Evolutionary conservation across 2,888 invertebrate genomes (phyloP).

Genomic region (Tetramorium bicarinatum): DNA sequence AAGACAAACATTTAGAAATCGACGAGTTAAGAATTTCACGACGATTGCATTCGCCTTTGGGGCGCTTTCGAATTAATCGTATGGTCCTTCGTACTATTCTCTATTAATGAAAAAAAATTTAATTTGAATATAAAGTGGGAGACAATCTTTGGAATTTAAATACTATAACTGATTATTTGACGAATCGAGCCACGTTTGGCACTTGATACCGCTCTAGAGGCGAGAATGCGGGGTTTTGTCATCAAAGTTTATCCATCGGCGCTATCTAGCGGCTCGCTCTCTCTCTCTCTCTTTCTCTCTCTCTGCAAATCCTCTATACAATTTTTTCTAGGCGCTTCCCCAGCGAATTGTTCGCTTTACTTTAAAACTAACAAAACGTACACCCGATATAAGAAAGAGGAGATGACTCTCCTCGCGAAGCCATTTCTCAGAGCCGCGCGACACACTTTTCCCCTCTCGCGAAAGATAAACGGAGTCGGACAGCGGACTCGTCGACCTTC

Average conservation of each 20-base stretch:
- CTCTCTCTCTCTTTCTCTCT: conserved; percentile 18
- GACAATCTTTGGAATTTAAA: not conserved
- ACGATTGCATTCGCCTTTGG: not conserved
- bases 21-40: not conserved
- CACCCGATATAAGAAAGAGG: conserved; percentile 28
- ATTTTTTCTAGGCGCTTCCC: conserved; percentile 4
- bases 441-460: conserved; percentile 51
- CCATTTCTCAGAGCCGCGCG: conserved; percentile 42
- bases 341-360: conserved; percentile 8
- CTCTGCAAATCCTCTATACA: conserved; percentile 15
- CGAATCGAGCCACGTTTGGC: not conserved
- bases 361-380: conserved; percentile 19
- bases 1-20: not conserved
- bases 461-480: conserved; percentile 46
- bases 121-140: not conserved
- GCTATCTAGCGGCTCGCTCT: conserved; percentile 13
- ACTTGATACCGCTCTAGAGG: not conserved
- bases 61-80: not conserved
- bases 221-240: conserved; percentile 11
- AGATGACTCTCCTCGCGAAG: conserved; percentile 39
- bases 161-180: not conserved
- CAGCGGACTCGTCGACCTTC: conserved; percentile 52
- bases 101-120: not conserved
- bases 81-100: not conserved
- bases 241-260: conserved; percentile 22